These are phyloP conservation scores for Drosophila prolongata DNA, from an alignment of 2,888 invertebrate species.

Conservation along the genomic window DNA sequence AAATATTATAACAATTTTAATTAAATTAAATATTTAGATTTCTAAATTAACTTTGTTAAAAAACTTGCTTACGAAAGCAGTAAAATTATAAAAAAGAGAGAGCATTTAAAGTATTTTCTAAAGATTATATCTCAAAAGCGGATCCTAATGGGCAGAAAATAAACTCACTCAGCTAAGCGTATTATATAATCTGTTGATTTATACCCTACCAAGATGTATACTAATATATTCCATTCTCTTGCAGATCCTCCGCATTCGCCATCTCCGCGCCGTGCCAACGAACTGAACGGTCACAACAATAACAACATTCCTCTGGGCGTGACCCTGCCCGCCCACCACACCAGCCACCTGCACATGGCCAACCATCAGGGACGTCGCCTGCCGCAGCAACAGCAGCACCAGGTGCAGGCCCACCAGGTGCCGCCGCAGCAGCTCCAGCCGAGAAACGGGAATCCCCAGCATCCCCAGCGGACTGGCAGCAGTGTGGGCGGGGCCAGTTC, in stretches of 20 bases:
- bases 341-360: conserved; percentile 81
- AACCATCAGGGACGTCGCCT: conserved; percentile 55
- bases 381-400: conserved; percentile 52
- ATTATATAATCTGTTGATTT: neutral
- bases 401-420: conserved; percentile 5
- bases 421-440: conserved; percentile 39
- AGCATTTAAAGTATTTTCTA: too few species aligned
- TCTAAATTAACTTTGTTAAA: too few species aligned
- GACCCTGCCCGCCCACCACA: conserved; percentile 52
- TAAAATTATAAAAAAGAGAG: too few species aligned
- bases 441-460: conserved; percentile 57
- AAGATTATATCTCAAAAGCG: too few species aligned
- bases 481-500: conserved; percentile 85
- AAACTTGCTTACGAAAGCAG: too few species aligned
- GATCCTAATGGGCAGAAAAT: too few species aligned
- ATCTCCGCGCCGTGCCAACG: conserved; percentile 88
- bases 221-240: conserved; percentile 68
- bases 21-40: too few species aligned
- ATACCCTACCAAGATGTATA: neutral
- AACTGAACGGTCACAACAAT: conserved; percentile 85
- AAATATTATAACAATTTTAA: too few species aligned
- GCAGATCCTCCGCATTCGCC: conserved; percentile 88
- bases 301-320: conserved; percentile 62
- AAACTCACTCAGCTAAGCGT: neutral
- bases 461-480: conserved; percentile 53